These are phyloP conservation scores for Callimorpha dominula DNA, from an alignment of 2,888 invertebrate species.

Conservation along the genomic window DNA sequence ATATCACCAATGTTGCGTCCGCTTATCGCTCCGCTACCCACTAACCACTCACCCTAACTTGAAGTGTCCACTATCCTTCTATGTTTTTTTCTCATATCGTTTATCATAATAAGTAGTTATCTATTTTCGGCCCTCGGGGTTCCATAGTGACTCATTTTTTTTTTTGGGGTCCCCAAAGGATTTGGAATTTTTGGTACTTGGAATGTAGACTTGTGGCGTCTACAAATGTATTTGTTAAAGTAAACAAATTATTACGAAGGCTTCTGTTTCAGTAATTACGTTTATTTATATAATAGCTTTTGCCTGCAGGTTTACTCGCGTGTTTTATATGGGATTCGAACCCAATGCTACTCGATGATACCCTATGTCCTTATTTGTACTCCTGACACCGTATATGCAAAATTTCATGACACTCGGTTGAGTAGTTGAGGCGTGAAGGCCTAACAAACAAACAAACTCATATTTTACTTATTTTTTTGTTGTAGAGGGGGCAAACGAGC, in stretches of 20 bases:
- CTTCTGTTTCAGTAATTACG: background rate
- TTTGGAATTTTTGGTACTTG: slow-evolving; percentile 24
- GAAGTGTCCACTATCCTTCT: slow-evolving; percentile 56
- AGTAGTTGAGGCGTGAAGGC: too few species aligned
- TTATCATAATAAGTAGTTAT: slow-evolving; percentile 73
- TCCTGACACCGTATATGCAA: too few species aligned
- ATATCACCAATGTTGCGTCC: slow-evolving; percentile 23
- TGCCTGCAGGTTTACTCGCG: background rate
- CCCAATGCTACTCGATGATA: too few species aligned
- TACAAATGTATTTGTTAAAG: background rate
- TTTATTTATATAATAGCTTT: background rate
- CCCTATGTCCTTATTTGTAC: too few species aligned
- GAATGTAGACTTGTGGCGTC: slow-evolving; percentile 27
- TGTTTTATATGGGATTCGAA: too few species aligned
- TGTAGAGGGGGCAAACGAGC: too few species aligned
- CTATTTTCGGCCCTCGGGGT: slow-evolving; percentile 61
- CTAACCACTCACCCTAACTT: slow-evolving; percentile 23
- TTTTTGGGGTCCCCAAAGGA: slow-evolving; percentile 38
- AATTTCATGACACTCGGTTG: too few species aligned
- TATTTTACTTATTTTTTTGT: too few species aligned
- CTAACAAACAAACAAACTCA: too few species aligned
- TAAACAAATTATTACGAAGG: background rate
- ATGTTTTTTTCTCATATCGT: slow-evolving; percentile 58
- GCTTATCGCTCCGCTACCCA: slow-evolving; percentile 23
- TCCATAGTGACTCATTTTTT: slow-evolving; percentile 41